Conservation (phyloP, 2,797 vertebrate species). For the Loris lydekkerianus region DNA sequence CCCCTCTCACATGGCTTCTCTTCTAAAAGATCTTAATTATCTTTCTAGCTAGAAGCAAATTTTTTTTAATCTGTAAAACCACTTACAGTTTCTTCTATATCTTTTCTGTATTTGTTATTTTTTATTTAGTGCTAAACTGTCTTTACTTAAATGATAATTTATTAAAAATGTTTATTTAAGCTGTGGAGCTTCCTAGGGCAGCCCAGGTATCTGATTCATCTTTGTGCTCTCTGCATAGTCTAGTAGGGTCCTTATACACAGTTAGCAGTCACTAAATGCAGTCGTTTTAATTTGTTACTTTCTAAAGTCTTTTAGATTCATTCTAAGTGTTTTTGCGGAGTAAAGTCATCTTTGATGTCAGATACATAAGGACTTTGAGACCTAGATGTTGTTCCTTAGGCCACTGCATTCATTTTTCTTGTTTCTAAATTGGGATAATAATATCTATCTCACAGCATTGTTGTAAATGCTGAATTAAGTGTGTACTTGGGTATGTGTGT, state of each 20-base stretch:
- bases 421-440: constrained; percentile 6
- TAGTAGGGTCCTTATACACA: not conserved
- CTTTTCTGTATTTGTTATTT: constrained; percentile 3
- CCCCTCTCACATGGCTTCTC: not conserved
- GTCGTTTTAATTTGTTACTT: constrained; percentile 31
- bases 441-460: constrained; percentile 12
- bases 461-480: constrained; percentile 56
- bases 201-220: not conserved
- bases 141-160: not conserved
- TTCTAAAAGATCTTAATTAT: not conserved
- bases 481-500: not conserved
- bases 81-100: not conserved
- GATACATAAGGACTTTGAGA: not conserved
- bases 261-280: constrained; percentile 15
- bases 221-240: not conserved
- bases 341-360: constrained; percentile 12
- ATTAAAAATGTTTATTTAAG: constrained; percentile 29
- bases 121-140: not conserved
- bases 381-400: not conserved
- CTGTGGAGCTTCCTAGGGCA: not conserved
- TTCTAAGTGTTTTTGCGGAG: not conserved
- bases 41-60: not conserved
- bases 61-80: not conserved
- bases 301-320: constrained; percentile 9
- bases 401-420: not conserved